Evolutionary conservation across 2,113 vertebrate species (phyloP).

Genomic region (Bambusicola thoracicus): DNA sequence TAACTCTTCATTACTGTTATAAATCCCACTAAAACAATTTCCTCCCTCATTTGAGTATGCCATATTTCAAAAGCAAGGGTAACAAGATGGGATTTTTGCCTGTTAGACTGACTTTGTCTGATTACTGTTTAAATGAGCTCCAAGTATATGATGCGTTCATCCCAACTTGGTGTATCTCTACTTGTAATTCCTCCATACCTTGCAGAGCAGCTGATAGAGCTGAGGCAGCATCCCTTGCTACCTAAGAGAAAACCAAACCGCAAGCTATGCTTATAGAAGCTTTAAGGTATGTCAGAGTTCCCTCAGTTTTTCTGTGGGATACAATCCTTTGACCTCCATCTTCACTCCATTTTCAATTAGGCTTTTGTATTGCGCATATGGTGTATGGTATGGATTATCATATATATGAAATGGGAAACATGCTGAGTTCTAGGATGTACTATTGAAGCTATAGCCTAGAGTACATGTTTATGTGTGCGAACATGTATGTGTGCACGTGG

Average conservation of each 20-base stretch:
- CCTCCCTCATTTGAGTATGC: background rate
- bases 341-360: background rate
- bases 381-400: background rate
- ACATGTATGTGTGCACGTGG: background rate
- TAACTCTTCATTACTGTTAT: background rate
- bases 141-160: background rate
- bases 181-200: background rate
- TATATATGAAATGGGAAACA: background rate
- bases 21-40: conserved; percentile 26
- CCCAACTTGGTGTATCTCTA: background rate
- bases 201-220: background rate
- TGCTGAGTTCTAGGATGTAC: background rate
- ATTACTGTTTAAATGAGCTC: background rate
- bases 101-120: background rate
- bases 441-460: background rate
- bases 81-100: background rate
- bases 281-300: background rate
- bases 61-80: background rate
- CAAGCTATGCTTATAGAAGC: background rate
- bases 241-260: background rate
- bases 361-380: background rate
- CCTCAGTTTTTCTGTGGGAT: background rate
- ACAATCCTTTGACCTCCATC: background rate
- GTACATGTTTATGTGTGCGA: background rate
- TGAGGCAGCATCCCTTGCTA: background rate